Evolutionary conservation across 53 echinoderm and acorn worm species (phyloP), one percentile per base, ranked within the genome.

Genomic region (Patiria pectinifera): DNA sequence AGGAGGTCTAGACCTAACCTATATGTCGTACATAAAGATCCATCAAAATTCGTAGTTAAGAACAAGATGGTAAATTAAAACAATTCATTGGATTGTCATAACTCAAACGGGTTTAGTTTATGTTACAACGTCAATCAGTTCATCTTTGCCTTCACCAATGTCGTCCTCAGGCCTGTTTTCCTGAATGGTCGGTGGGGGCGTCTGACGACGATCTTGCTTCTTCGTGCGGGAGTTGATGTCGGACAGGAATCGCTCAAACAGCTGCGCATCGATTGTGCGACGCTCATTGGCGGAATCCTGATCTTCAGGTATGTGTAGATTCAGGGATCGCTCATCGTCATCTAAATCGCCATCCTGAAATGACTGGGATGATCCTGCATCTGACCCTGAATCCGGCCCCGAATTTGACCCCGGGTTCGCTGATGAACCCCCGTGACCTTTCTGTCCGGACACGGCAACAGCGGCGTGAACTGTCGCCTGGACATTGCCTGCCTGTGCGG

Each of bases 171-270:
- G 10, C 16, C 15, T 43, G 18, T 61, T 16, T 18, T 49, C 76
- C 59, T 59, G 60, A 23, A 13, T 24, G 58, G 86, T 3, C 58
- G 16, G 22, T 74, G 76, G 49, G 59, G 83, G 59, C 59, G 59
- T 82, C 60, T 59, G 2, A 10, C 49, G 21, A 13, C 46, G 46
- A 26, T 48, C 25, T 23, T 53, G 47, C 53, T 22, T 23, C 76
- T 49, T 23, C 76, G 86, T 6, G 23, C 43, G 21, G 76, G 91
- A 69, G n/a, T 91, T 75, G 59, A 93, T 44, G 60, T 93, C 93
- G 45, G 82, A 93, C 16, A 93, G 88, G 76, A 93, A 93, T 45
- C 93, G 93, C 74, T 93, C 82, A 48, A 93, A 87, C 59, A 93
- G 76, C 59, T 82, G 87, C 2, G 59, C 26, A 22, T 16, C 80